These are phyloP conservation scores for Albula glossodonta DNA, from an alignment of 2,113 vertebrate genomes.

Conservation along the genomic window DNA sequence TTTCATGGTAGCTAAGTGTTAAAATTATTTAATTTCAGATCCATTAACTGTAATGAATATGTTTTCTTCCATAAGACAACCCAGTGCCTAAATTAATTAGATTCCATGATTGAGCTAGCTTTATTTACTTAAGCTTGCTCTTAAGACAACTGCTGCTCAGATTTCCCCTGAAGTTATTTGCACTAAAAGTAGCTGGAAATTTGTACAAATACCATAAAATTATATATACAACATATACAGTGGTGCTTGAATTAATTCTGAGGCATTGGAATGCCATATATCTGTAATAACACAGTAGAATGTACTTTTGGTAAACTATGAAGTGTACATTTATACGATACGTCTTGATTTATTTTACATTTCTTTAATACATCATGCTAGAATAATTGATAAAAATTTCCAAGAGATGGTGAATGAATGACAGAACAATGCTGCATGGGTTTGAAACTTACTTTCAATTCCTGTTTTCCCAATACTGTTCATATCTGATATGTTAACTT, in stretches of 20 bases:
- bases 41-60: neutral
- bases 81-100: slow-evolving; percentile 54
- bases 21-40: slow-evolving; percentile 21
- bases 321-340: slow-evolving; percentile 13
- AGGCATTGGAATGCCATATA: neutral
- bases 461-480: slow-evolving; percentile 5
- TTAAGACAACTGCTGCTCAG: slow-evolving; percentile 8
- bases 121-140: slow-evolving; percentile 35
- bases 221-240: slow-evolving; percentile 16
- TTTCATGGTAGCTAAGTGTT: slow-evolving; percentile 25
- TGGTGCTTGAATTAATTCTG: slow-evolving; percentile 28
- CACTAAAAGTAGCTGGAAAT: slow-evolving; percentile 26
- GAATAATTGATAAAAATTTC: neutral
- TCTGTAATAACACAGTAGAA: neutral
- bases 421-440: neutral
- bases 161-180: slow-evolving; percentile 5
- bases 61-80: slow-evolving; percentile 35
- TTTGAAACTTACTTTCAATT: neutral
- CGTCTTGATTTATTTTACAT: slow-evolving; percentile 4
- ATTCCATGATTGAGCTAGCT: neutral
- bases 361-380: slow-evolving; percentile 5
- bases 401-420: neutral
- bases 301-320: slow-evolving; percentile 20
- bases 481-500: neutral
- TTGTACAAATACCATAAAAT: slow-evolving; percentile 8